Evolutionary conservation across 2,888 invertebrate genomes (phyloP), one percentile per base, ranked within the genome.

Genomic region (Dasysyrphus albostriatus): DNA sequence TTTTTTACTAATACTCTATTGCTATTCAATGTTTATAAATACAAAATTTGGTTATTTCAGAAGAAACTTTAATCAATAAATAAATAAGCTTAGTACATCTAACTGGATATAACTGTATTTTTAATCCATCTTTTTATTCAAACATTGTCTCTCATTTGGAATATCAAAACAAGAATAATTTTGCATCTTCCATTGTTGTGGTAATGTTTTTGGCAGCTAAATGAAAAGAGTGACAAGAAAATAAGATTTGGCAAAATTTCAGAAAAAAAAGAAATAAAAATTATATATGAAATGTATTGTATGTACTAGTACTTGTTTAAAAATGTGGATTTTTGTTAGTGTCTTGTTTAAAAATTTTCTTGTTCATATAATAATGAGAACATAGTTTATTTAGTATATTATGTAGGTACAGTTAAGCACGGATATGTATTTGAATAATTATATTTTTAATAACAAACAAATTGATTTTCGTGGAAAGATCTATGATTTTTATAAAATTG

Each of bases 201-300:
- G 75, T 72, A 65, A 76, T 76, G 65, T 37, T 72, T 75, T 65
- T 65, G 80, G 84, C 84, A 80, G 19, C 37, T 49, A 79, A 69
- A 39, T 14, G 14, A 14, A 8, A 58, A 51, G 54, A 72, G 32
- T 75, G 79, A 79, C 75, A 79, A 83, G 56, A 75, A 75, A 7
- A 39, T 63, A 34, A 39, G 9, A n/a, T 14, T 65, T 84, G 84
- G 84, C 80, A 76, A n/a, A 8, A 16, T 19, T 37, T 47, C 84
- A 24, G 24, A 24, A 24, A 24, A 84, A 58, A 51, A 54, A 54
- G 5, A 42, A 24, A 29, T n/a, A 42, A 61, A n/a, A 9, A 37
- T 3, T 2, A 29, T 49, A 29, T 49, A 19, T 49, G 34, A 34
- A 65, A 65, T 47, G 32, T 49, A 49, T 42, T 12, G 9, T 10